These are phyloP conservation scores for Chaetodon trifascialis DNA, from an alignment of 2,113 vertebrate species.

Conservation along the genomic window DNA sequence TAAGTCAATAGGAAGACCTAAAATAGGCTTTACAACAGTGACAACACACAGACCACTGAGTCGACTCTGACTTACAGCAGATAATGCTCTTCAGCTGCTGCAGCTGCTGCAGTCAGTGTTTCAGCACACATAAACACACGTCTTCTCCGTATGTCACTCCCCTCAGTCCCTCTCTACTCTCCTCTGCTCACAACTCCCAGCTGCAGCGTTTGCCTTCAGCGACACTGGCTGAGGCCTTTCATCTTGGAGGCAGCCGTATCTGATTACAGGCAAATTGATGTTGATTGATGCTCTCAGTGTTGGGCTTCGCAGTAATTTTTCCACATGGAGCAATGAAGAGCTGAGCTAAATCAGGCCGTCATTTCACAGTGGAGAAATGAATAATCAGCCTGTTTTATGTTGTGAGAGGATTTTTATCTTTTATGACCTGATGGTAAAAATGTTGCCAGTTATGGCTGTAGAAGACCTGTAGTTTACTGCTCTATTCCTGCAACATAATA, in stretches of 20 bases:
- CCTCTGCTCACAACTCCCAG: constrained; percentile 8
- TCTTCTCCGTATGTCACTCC: background rate
- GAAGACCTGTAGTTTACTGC: too few relatives aligned
- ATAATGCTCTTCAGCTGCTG: background rate
- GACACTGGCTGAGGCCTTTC: constrained; percentile 21
- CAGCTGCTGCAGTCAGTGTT: constrained; percentile 10
- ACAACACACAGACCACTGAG: background rate
- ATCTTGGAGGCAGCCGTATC: constrained; percentile 36
- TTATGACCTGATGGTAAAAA: background rate
- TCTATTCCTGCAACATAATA: too few relatives aligned
- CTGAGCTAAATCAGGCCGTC: background rate
- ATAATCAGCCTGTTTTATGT: background rate
- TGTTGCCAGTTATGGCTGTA: background rate
- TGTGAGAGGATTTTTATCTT: constrained; percentile 4
- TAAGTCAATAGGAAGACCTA: constrained; percentile 25
- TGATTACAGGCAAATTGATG: constrained; percentile 50
- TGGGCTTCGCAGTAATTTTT: constrained; percentile 16
- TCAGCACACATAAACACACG: constrained; percentile 9
- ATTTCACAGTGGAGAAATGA: constrained; percentile 8
- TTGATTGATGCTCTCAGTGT: constrained; percentile 51
- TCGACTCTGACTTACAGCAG: constrained; percentile 33
- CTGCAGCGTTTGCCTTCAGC: constrained; percentile 14
- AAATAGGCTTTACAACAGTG: constrained; percentile 31
- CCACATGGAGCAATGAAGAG: constrained; percentile 20
- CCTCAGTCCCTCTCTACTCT: background rate